Evolutionary conservation across 2,888 invertebrate species (phyloP), one percentile per base, ranked within the genome.

Genomic region (Pegoplata infirma): DNA sequence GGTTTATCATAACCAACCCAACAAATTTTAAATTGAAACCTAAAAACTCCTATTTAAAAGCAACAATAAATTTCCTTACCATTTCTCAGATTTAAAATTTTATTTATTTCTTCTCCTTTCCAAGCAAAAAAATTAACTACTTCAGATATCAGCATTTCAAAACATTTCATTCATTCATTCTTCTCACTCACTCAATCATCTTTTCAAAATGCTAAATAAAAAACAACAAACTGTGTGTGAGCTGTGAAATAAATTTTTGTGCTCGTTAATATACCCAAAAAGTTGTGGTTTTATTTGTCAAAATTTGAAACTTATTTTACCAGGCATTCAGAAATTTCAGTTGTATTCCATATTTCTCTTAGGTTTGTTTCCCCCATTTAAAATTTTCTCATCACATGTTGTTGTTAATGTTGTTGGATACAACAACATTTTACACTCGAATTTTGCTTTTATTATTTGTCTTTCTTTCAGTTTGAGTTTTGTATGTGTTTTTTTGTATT

Each of bases 251-350:
- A 12, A 12, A 36, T 6, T 46, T 25, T 46, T 16, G 16, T n/a
- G 36, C 23, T 72, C 71, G 36, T 63, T 47, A 86, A 86, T 86
- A 86, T 51, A 67, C 49, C 56, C 53, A 73, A 72, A 74, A 77
- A 47, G 17, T 67, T 63, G 86, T 85, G 86, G 84, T 88, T 88
- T 89, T 88, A 84, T 89, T 89, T 89, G 89, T 89, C 89, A 89
- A 89, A 89, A 89, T 86, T 88, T 88, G 84, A 89, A 89, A 89
- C 88, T 88, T 86, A 88, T 88, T 88, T 86, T 83, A 88, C 83
- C 87, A 88, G 89, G 89, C 86, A 83, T 81, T 75, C 81, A 89
- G 85, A 81, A 83, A 25, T 59, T 16, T 17, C 1, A 53, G 51
- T 14, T 12, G 44, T 3, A 61, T 23, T 61, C 47, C 55, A 66